These are phyloP conservation scores for Rhineura floridana DNA, from an alignment of 2,113 vertebrate genomes.

Conservation along the genomic window DNA sequence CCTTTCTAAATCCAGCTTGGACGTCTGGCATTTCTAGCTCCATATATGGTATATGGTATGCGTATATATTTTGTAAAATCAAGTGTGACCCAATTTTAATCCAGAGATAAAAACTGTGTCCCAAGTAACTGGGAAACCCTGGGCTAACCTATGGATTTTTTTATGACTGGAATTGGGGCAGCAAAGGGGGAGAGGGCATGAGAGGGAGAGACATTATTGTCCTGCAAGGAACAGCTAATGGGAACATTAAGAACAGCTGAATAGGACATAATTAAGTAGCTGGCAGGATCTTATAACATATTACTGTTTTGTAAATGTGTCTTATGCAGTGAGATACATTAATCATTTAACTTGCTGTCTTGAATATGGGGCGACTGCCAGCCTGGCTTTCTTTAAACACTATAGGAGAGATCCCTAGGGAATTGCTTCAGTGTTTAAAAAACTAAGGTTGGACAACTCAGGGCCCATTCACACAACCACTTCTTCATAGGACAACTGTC, in stretches of 20 bases:
- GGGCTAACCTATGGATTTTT: neutral
- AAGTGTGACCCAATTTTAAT: neutral
- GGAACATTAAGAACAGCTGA: constrained; percentile 2
- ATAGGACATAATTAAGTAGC: constrained; percentile 25
- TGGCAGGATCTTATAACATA: constrained; percentile 43
- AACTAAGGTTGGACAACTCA: neutral
- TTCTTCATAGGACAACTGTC: neutral
- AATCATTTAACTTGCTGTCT: neutral
- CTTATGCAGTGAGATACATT: neutral
- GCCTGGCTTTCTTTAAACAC: neutral
- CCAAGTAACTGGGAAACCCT: neutral
- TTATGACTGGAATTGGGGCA: neutral
- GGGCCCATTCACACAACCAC: neutral
- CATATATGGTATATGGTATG: too few species aligned
- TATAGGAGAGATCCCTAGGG: neutral
- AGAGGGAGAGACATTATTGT: neutral
- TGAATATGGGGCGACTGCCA: constrained; percentile 10
- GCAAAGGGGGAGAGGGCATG: neutral
- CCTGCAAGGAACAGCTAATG: constrained; percentile 18
- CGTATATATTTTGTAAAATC: neutral
- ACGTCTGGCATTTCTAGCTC: too few species aligned
- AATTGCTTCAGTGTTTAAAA: neutral
- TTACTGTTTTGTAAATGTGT: neutral
- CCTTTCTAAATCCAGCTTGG: too few species aligned
- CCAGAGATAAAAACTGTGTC: too few species aligned